A percentile compares a stretch with the other conserved stretches of the same genome.
Conservation (phyloP, 1,140 invertebrate genomes). For the Platorchestia sp. region DNA sequence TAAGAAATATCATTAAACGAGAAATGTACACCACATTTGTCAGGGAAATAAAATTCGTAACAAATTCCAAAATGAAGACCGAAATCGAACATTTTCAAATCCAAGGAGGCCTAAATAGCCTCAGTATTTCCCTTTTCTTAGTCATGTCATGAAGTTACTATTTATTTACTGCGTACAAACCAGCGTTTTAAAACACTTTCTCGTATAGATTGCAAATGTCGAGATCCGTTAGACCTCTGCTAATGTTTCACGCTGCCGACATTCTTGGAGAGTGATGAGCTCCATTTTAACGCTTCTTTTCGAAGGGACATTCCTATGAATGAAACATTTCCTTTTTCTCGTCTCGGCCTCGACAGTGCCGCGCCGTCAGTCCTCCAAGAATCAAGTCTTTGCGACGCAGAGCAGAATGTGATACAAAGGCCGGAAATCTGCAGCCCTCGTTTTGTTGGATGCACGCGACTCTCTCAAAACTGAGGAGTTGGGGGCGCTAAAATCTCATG, state of each 20-base stretch:
- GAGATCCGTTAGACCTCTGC: not conserved
- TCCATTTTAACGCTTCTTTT: not conserved
- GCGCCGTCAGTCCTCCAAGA: not conserved
- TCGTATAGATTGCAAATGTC: not conserved
- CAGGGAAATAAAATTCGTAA: not conserved
- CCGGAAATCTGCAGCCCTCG: not conserved
- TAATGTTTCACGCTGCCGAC: not conserved
- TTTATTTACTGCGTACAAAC: not conserved
- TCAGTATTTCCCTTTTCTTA: not conserved
- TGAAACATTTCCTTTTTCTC: not conserved
- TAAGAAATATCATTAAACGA: too few relatives aligned
- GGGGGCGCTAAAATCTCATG: not conserved
- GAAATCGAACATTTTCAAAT: not conserved
- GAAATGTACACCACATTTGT: not conserved
- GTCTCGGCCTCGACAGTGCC: not conserved
- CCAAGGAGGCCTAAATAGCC: not conserved
- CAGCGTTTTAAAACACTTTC: not conserved
- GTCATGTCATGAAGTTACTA: not conserved
- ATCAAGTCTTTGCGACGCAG: not conserved
- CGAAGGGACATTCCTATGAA: not conserved
- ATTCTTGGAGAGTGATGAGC: not conserved
- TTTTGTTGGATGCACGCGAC: not conserved
- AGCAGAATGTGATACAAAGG: not conserved
- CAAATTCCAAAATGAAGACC: not conserved
- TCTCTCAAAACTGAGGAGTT: not conserved